Evolutionary conservation across 1,140 invertebrate species (phyloP).

Genomic region (Polypedilum pembai): DNA sequence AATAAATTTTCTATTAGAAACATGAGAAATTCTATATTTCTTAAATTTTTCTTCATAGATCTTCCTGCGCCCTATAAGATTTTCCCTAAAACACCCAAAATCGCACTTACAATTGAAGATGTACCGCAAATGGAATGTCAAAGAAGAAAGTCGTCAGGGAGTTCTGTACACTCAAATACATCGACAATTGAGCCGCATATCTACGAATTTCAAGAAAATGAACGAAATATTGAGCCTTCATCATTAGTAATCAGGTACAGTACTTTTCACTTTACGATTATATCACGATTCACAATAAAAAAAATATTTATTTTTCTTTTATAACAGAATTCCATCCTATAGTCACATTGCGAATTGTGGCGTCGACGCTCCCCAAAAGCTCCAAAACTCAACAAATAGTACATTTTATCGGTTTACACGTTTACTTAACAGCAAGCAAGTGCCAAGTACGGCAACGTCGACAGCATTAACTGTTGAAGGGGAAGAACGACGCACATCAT

Average conservation of each 20-base stretch:
- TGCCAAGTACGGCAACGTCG: background rate
- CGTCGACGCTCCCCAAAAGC: background rate
- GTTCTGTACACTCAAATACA: background rate
- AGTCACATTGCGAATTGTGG: constrained; percentile 10
- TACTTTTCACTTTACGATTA: background rate
- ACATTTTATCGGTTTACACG: constrained; percentile 12
- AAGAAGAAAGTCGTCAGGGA: background rate
- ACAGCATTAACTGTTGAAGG: background rate
- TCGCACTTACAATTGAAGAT: constrained; percentile 3
- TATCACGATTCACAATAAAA: background rate
- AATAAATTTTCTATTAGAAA: too few species aligned
- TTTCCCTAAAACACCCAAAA: background rate
- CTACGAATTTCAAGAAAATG: background rate
- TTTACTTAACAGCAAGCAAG: constrained; percentile 17
- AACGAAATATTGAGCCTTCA: background rate
- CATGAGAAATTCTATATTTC: too few species aligned
- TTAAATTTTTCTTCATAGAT: background rate
- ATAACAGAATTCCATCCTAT: constrained; percentile 6
- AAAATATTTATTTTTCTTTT: background rate
- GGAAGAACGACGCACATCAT: background rate
- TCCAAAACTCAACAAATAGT: background rate
- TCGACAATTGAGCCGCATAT: constrained; percentile 10
- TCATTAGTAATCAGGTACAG: constrained; percentile 11
- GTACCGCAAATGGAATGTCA: background rate
- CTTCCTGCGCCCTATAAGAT: background rate